Evolutionary conservation across 2,113 vertebrate genomes (phyloP), one percentile per base, ranked within the genome.

Genomic region (Forbesichthys agassizii): DNA sequence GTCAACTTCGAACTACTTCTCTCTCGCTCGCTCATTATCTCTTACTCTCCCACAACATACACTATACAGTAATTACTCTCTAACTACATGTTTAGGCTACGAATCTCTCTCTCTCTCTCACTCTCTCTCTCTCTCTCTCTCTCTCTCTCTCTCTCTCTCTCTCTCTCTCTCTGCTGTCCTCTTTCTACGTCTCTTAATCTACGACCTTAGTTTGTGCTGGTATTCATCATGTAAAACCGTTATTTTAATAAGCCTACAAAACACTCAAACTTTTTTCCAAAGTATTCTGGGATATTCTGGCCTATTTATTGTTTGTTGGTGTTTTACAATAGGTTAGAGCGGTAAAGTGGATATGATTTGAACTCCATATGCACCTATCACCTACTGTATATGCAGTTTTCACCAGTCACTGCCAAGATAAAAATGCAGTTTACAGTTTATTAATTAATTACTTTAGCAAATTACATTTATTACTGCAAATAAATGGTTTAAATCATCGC

Each of bases 291-390:
- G 49, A 42, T 42, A 8, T 42, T 42, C 7, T 42, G 36, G 27
- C 27, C 27, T 27, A 27, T 42, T 42, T 42, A 6, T 42, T 42
- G 36, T 42, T 9, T 64, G 52, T n/a, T 0, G 3, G 13, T 4
- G n/a, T 54, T 7, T 11, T 61, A 1, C 52, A n/a, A n/a, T 54
- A 66, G 12, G 16, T 33, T 11, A 4, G 9, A 52, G 53, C 33
- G 1, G 36, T 13, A 66, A 33, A 5, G 52, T 64, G 52, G 62
- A 65, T 66, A 61, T 71, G 61, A 47, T 59, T 46, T 67, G 33
- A 60, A 54, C n/a, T n/a, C 20, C 7, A 42, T 42, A 1, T 42
- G 36, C 36, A 42, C 36, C 36, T 42, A 42, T 42, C 4, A 59
- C 54, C 33, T 59, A 27, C 27, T 27, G 27, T 27, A 27, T 27